These are phyloP conservation scores for Ostrea edulis DNA, from an alignment of 1,140 invertebrate genomes.

Conservation along the genomic window DNA sequence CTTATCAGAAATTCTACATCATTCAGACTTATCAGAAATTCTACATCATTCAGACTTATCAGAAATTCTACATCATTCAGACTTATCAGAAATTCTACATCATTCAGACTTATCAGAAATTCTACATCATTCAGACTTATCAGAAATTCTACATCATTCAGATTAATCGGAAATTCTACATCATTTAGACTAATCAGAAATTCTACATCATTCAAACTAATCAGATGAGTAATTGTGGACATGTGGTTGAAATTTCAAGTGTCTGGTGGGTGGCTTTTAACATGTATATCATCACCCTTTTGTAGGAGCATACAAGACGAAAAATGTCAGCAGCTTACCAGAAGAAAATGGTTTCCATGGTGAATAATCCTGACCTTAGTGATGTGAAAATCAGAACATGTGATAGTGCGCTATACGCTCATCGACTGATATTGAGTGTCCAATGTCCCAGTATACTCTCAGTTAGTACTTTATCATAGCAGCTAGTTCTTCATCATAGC, in stretches of 20 bases:
- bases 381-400: conserved; percentile 63
- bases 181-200: background rate
- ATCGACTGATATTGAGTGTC: conserved; percentile 60
- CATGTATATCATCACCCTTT: background rate
- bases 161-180: background rate
- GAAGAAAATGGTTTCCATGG: conserved; percentile 46
- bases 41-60: no score
- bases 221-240: background rate
- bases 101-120: background rate
- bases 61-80: background rate
- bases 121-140: no score
- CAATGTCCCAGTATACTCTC: conserved; percentile 63
- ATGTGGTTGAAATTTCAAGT: background rate
- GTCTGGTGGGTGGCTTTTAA: background rate
- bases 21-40: background rate
- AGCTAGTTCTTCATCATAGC: conserved; percentile 51
- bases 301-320: background rate
- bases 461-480: conserved; percentile 52
- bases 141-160: background rate
- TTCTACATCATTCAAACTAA: background rate
- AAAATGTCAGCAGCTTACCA: conserved; percentile 34
- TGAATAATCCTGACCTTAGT: conserved; percentile 62
- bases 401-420: conserved; percentile 53
- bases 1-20: background rate
- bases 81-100: background rate